Evolutionary conservation across 2,888 invertebrate species (phyloP), one percentile per base, ranked within the genome.

Genomic region (Melipona bicolor): DNA sequence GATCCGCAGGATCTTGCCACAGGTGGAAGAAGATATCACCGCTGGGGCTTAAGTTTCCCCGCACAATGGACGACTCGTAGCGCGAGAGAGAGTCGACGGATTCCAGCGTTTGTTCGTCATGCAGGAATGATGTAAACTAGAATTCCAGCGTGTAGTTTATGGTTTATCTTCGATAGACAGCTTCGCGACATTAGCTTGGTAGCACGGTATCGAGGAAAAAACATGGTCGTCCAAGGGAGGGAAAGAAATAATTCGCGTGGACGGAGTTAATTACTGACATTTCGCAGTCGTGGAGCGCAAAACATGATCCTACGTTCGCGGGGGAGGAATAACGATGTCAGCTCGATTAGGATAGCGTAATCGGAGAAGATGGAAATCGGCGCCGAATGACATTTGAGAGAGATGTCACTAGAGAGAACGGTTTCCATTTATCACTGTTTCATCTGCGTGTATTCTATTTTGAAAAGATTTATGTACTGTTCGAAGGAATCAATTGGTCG

Each of bases 91-190:
- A 65, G 68, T n/a, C 76, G 70, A 61, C 65, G 72, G 49, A 83
- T 83, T 83, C 82, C 83, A 75, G 43, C 69, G 77, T 27, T 56
- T 43, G 69, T 36, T 61, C 73, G 56, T 69, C n/a, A 68, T 56
- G 24, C 56, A 74, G 77, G 77, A 83, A 83, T 77, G 77, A 77
- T 82, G 83, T 83, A 83, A 83, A 83, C 81, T 81, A 77, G 83
- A 73, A 83, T 83, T 83, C 82, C 77, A 69, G 49, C 77, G 77
- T 73, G 82, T 82, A 77, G 52, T 83, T 83, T 83, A 82, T 70
- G 77, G 69, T 61, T 24, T 24, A 24, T n/a, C n/a, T n/a, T 49
- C 49, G 82, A 70, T 77, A 1, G 1, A 77, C 77, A 82, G 74
- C 56, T 43, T 59, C 62, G 77, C 64, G 59, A 77, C 77, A 54